These are phyloP conservation scores for Heliconius eleuchia DNA, from an alignment of 1,140 invertebrate genomes.

Conservation along the genomic window DNA sequence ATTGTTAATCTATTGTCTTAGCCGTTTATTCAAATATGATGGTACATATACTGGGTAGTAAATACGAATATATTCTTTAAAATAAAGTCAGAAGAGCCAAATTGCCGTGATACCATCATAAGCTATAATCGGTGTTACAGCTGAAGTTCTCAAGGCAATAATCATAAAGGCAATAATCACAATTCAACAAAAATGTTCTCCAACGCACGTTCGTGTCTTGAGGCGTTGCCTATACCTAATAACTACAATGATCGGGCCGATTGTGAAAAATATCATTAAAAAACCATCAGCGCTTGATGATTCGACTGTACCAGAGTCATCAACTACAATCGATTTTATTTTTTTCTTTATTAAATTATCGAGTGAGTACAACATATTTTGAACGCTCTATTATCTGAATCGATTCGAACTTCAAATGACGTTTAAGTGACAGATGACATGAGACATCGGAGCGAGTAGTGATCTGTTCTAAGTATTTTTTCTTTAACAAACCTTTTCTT, in stretches of 20 bases:
- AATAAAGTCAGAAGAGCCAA: neutral
- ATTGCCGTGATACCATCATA: neutral
- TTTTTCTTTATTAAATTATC: constrained; percentile 73
- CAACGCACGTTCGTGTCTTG: constrained; percentile 54
- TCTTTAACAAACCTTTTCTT: neutral
- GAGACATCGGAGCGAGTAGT: neutral
- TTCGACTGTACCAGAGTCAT: constrained; percentile 67
- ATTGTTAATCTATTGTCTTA: constrained; percentile 9
- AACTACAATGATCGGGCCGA: constrained; percentile 76
- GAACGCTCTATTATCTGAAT: constrained; percentile 31
- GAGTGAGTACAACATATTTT: constrained; percentile 39
- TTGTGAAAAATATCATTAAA: constrained; percentile 81
- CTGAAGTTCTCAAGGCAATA: constrained; percentile 33
- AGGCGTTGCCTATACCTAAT: constrained; percentile 73
- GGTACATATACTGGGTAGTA: neutral
- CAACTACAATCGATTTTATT: constrained; percentile 74
- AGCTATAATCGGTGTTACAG: constrained; percentile 23
- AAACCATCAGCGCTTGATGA: constrained; percentile 78
- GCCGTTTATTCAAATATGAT: neutral
- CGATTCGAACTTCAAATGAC: constrained; percentile 26
- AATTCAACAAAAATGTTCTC: constrained; percentile 35
- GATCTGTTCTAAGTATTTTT: neutral
- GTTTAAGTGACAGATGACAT: constrained; percentile 13
- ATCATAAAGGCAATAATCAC: constrained; percentile 32
- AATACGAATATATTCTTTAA: neutral